phyloP scores from a whole-genome alignment of 2,888 invertebrate species.

The Seira ritae region DNA sequence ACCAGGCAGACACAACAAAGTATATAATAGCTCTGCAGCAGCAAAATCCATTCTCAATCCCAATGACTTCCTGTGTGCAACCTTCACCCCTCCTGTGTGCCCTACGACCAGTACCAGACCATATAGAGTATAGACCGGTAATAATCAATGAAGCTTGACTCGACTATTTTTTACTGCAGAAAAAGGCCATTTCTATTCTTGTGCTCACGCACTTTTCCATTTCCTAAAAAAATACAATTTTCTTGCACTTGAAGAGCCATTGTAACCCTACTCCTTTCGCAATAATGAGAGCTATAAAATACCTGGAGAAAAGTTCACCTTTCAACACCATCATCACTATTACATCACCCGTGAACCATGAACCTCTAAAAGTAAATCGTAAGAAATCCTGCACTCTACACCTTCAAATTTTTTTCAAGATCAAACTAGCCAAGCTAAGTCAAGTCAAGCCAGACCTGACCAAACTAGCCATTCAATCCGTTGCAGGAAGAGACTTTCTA shows the following conservation, averaged over 20 bases:
- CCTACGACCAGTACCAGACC: background rate
- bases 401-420: too few species aligned
- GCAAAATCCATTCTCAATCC: too few species aligned
- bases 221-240: background rate
- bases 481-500: background rate
- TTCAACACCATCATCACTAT: constrained; percentile 14
- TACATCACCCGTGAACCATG: background rate
- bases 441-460: too few species aligned
- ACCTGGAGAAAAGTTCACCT: constrained; percentile 37
- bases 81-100: background rate
- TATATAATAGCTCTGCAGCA: too few species aligned
- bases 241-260: background rate
- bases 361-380: background rate
- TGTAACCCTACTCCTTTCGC: constrained; percentile 32
- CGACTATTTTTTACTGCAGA: background rate
- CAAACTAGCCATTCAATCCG: too few species aligned
- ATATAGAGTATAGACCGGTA: background rate
- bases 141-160: background rate
- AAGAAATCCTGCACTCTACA: background rate
- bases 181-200: background rate
- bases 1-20: too few species aligned
- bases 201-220: background rate
- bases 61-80: background rate
- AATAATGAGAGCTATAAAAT: constrained; percentile 58
- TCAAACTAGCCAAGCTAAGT: too few species aligned